Base-by-base conservation (phyloP, 2,888 invertebrate genomes). In the Spatulosminthurus flaviceps region DNA sequence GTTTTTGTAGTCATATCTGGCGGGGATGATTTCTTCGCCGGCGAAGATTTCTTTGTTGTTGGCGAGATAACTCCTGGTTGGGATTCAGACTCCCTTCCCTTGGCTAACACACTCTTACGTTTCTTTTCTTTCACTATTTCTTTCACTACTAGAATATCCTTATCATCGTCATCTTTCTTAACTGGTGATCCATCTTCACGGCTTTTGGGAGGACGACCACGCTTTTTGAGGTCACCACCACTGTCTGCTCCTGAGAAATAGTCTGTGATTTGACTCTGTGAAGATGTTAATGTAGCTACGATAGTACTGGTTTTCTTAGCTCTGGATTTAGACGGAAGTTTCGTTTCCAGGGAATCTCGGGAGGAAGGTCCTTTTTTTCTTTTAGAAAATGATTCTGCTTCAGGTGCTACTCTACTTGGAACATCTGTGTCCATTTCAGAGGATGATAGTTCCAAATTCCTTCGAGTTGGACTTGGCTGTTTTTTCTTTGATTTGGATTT, bases 191-290 rank as follows among this genome's bases (percentile, higher is more conserved):
- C 81, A 11, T 34, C 78, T 19, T 29, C 71, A 51, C 43, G 67
- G 51, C 51, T 64, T 67, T 82, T 82, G 0, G 79, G 79, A 34
- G 80, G 82, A 16, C 80, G 73, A 7, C 82, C 80, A 43, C 80
- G 41, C 76, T 78, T 80, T 71, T 79, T 77, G 9, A 43, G 5
- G 16, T 75, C 79, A 5, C 61, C 76, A 21, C 66, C 77, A 22
- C 77, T 77, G 4, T 41, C 73, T 0, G 34, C 60, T 16, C 34
- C 51, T n/a, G 61, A 69, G 29, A 77, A 51, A 64, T 79, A 79
- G 21, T 79, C 79, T 9, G 76, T 77, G 29, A 76, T 64, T 41
- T 71, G 76, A 51, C 71, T 29, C 34, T 71, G 71, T 51, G 26
- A 0, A 28, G 70, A 19, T 4, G 5, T 51, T 19, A 13, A 19